Base-by-base conservation (phyloP, 2,113 vertebrate genomes). In the Microtus ochrogaster region DNA sequence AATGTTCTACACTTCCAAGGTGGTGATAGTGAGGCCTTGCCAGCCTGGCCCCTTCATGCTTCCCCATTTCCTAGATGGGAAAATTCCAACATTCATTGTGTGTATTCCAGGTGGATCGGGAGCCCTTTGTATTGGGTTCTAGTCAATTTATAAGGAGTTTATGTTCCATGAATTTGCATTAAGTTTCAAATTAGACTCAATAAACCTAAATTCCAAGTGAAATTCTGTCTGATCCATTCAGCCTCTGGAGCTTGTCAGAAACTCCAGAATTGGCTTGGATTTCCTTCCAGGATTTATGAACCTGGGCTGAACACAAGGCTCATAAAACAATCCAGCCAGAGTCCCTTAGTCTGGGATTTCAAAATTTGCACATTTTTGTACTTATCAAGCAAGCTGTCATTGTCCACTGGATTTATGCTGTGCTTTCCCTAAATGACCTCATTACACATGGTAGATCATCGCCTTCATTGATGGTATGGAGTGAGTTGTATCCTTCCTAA, bases 251-350 rank as follows among this genome's bases (percentile, higher is more conserved):
- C 92, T 97, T 95, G 96, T 94, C 7, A 65, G 94, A 96, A 94
- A 97, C 76, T 90, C 76, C 81, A 90, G 87, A 95, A 94, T 13
- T 98, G 94, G 90, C 96, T 81, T 92, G 90, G 74, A 90, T 97
- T 96, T 97, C 49, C 93, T 94, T 94, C 77, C 77, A 97, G 94
- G 92, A 96, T 98, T 98, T 98, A 94, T 95, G 92, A 96, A 96
- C 92, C 85, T 97, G 89, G 90, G 44, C 84, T 0, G 74, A 96
- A 91, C 79, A 96, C 89, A 73, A 95, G 82, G 87, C 92, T 98
- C 87, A 90, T 90, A 93, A 96, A 96, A 86, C 28, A 55, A 91
- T 79, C 36, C n/a, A 79, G 83, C 58, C 90, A 92, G 96, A 89
- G 90, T 90, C 63, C 6, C 84, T 94, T 87, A 87, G 95, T 90